Conservation (phyloP, 1,140 invertebrate genomes). For the Drosophila prosaltans region DNA sequence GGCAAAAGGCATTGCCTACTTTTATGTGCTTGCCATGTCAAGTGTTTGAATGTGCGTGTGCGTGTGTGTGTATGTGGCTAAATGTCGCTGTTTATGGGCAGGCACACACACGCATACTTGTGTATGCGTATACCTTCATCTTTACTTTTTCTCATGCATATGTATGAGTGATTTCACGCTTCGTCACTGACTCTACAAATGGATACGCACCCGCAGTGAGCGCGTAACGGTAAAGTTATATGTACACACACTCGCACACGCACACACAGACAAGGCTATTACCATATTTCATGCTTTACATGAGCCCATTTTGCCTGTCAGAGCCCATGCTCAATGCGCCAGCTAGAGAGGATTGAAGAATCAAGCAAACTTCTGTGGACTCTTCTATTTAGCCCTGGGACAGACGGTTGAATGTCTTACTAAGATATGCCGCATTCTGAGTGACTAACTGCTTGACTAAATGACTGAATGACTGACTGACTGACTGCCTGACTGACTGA, state of each 20-base stretch:
- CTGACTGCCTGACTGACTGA: conserved; percentile 33
- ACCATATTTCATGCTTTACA: conserved; percentile 78
- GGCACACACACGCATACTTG: conserved; percentile 33
- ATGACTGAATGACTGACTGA: conserved; percentile 25
- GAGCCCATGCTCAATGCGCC: conserved; percentile 47
- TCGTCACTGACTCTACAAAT: conserved; percentile 24
- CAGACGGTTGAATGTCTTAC: conserved; percentile 56
- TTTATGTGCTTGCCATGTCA: conserved; percentile 34
- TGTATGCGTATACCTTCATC: conserved; percentile 23
- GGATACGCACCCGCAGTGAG: conserved; percentile 29
- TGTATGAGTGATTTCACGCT: conserved; percentile 57
- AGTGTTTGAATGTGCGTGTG: conserved; percentile 22
- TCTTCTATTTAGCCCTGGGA: conserved; percentile 38
- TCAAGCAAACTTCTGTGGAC: conserved; percentile 29
- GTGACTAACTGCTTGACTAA: conserved; percentile 36
- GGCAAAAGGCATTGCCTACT: conserved; percentile 47
- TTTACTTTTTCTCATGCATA: conserved; percentile 40
- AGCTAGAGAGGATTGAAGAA: conserved; percentile 6
- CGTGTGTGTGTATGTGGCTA: conserved; percentile 34
- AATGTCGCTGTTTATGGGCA: conserved; percentile 67
- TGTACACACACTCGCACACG: conserved; percentile 16
- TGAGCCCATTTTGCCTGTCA: conserved; percentile 67
- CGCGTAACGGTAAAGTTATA: neutral
- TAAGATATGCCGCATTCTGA: conserved; percentile 50
- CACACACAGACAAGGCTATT: conserved; percentile 43